These are phyloP conservation scores for Eretmocerus hayati DNA, from an alignment of 2,888 invertebrate genomes.

Conservation along the genomic window DNA sequence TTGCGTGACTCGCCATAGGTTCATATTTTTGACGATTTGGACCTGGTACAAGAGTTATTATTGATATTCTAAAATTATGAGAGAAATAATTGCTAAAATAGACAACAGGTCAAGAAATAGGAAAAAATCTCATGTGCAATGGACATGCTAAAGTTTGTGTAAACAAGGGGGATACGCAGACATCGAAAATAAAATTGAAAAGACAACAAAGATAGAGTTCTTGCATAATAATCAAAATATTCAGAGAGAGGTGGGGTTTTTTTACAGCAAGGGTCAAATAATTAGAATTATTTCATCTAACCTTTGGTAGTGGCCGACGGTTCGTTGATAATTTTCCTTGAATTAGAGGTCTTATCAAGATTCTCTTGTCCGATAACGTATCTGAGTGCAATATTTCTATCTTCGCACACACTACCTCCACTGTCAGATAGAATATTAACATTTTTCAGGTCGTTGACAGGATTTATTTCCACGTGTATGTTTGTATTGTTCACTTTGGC, in stretches of 20 bases:
- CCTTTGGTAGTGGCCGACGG: slow-evolving; percentile 3
- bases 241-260: too few relatives aligned
- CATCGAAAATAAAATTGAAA: too few relatives aligned
- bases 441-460: slow-evolving; percentile 56
- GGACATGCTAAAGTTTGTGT: background rate
- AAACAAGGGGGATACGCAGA: too few relatives aligned
- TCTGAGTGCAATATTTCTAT: slow-evolving; percentile 37
- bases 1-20: slow-evolving; percentile 17
- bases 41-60: background rate
- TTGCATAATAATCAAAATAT: too few relatives aligned
- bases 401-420: slow-evolving; percentile 47
- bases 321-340: slow-evolving; percentile 16
- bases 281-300: too few relatives aligned
- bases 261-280: too few relatives aligned
- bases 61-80: background rate
- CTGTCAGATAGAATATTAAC: slow-evolving; percentile 63
- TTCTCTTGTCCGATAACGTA: slow-evolving; percentile 46
- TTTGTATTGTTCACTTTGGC: slow-evolving; percentile 78
- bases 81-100: background rate
- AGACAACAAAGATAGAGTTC: too few relatives aligned
- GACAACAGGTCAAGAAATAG: background rate
- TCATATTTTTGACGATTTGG: slow-evolving; percentile 19
- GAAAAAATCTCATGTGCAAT: background rate
- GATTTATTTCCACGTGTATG: slow-evolving; percentile 62
- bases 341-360: slow-evolving; percentile 22